Base-by-base conservation (phyloP, 2,888 invertebrate species). In the Anoplius nigerrimus region DNA sequence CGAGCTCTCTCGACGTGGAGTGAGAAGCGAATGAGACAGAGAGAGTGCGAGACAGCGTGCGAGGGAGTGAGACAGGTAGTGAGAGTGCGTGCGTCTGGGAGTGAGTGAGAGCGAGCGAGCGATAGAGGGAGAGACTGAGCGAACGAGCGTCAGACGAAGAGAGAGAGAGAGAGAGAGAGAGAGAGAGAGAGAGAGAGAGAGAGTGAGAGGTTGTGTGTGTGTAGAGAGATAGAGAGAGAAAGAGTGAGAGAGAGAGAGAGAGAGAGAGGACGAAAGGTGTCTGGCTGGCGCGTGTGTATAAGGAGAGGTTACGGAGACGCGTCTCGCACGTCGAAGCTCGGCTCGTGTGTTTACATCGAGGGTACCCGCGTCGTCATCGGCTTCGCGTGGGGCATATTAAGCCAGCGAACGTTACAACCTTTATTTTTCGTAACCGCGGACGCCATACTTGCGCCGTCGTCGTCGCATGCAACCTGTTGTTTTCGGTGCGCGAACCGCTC, bases 391-490 rank as follows among this genome's bases (percentile, higher is more conserved):
- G 46, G 42, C 52, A 48, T 21, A 55, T 43, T 5, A 20, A 0
- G n/a, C 13, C 61, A 27, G 45, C 48, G 48, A 48, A 61, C 62
- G 68, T 62, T 56, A 8, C 22, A 34, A 20, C 63, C 60, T 45
- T 59, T 52, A 42, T 57, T 75, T 69, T 66, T 69, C 42, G 5
- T 56, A 42, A 42, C 18, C 48, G 56, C 57, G 55, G 76, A 72
- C 76, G 80, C 80, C 80, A 83, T 82, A 79, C 76, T 79, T 81
- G 75, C 71, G 67, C 53, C 72, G 67, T 71, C 72, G 34, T 34
- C 34, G 72, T 75, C 77, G 77, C 76, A 80, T 83, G 81, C 82
- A 85, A 85, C 85, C 85, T 85, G 85, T 84, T 85, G 85, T 85
- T 83, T 85, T 81, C 74, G 71, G 67, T 78, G 71, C 74, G 78